phyloP scores from a whole-genome alignment of 2,113 vertebrate species.

The Noturus placidus region DNA sequence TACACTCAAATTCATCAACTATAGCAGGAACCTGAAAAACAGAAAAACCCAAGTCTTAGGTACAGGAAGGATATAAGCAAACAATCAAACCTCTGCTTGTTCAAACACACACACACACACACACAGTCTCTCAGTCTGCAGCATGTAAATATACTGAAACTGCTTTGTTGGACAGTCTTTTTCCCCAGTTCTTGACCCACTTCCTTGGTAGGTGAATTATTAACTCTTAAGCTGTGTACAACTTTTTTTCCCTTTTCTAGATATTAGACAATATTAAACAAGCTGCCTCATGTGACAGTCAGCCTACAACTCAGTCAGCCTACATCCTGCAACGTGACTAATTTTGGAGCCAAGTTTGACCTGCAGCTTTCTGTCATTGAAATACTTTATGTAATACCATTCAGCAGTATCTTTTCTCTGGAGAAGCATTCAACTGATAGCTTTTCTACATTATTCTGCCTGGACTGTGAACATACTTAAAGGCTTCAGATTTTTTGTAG shows the following conservation, averaged over 20 bases:
- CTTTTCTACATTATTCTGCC: neutral
- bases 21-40: conserved; percentile 67
- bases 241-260: neutral
- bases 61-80: neutral
- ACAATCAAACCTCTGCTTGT: neutral
- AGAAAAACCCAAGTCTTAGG: conserved; percentile 5
- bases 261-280: neutral
- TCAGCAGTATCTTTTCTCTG: neutral
- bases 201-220: neutral
- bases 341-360: neutral
- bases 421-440: neutral
- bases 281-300: neutral
- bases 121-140: neutral
- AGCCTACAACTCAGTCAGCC: neutral
- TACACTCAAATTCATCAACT: conserved; percentile 72
- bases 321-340: neutral
- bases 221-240: neutral
- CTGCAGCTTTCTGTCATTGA: neutral
- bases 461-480: neutral
- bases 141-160: neutral
- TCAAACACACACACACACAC: neutral
- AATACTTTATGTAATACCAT: neutral
- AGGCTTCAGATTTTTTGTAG: neutral
- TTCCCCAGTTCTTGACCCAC: neutral
- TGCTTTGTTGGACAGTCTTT: neutral